Evolutionary conservation across 2,888 invertebrate species (phyloP).

Genomic region (Caenorhabditis doughertyi): DNA sequence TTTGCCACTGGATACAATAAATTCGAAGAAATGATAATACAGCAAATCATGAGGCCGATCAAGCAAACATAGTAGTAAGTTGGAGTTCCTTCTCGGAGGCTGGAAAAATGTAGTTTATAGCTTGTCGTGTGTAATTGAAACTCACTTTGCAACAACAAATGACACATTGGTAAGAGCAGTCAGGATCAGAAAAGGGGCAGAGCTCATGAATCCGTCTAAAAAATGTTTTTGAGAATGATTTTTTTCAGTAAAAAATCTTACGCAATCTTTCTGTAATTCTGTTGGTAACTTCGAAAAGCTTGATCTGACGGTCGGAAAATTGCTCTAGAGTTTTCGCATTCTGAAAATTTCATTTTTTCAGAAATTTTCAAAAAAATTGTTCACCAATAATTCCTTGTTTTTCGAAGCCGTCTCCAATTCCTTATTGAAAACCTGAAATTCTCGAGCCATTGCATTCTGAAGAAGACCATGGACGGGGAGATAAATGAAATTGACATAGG

Average conservation of each 20-base stretch:
- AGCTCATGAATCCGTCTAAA: slow-evolving; percentile 22
- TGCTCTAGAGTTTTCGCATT: not conserved
- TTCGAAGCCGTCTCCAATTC: slow-evolving; percentile 37
- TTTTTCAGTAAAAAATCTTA: not conserved
- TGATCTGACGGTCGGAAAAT: slow-evolving; percentile 41
- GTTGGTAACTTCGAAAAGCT: slow-evolving; percentile 43
- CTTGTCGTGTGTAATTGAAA: not conserved
- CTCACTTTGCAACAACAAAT: slow-evolving; percentile 16
- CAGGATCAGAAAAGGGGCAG: slow-evolving; percentile 20
- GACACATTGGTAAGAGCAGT: slow-evolving; percentile 17
- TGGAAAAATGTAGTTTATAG: not conserved
- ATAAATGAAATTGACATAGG: slow-evolving; percentile 31
- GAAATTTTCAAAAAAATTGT: not conserved
- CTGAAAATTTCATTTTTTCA: slow-evolving; percentile 3
- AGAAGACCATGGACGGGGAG: slow-evolving; percentile 32
- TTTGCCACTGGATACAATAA: slow-evolving; percentile 34
- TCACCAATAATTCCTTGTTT: slow-evolving; percentile 34
- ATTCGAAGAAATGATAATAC: slow-evolving; percentile 27
- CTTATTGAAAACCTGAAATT: slow-evolving; percentile 46
- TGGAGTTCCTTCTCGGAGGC: not conserved
- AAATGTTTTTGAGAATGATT: not conserved
- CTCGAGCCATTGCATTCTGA: slow-evolving; percentile 32
- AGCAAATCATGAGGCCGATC: slow-evolving; percentile 28
- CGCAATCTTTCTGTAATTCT: slow-evolving; percentile 29
- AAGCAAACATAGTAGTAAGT: slow-evolving; percentile 26